phyloP scores from a whole-genome alignment of 1,140 invertebrate genomes.

The Drosophila lacteicornis region DNA sequence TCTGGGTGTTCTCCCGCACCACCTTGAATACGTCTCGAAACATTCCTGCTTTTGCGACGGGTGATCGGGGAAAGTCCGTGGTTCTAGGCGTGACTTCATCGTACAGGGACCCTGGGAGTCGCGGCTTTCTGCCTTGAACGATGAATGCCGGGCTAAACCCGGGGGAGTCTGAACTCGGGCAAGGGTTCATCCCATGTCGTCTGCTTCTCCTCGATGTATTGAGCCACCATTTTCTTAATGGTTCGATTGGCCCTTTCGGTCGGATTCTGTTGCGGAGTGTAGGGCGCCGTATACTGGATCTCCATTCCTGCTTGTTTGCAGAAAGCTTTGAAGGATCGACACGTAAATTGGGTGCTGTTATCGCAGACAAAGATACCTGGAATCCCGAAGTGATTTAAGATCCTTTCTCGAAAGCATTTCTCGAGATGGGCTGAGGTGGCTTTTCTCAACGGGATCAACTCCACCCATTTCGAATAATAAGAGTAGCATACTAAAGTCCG shows the following conservation, averaged over 20 bases:
- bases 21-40: background rate
- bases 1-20: background rate
- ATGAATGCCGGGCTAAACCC: background rate
- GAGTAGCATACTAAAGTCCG: too few relatives aligned
- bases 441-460: too few relatives aligned
- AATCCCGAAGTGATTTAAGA: too few relatives aligned
- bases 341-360: too few relatives aligned
- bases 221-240: background rate
- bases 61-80: background rate
- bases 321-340: too few relatives aligned
- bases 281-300: too few relatives aligned
- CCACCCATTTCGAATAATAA: too few relatives aligned
- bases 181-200: background rate
- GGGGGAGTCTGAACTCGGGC: background rate
- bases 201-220: background rate
- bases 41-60: background rate
- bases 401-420: too few relatives aligned
- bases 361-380: too few relatives aligned
- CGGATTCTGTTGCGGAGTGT: background rate
- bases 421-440: too few relatives aligned
- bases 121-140: background rate
- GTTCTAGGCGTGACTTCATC: background rate
- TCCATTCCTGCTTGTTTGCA: too few relatives aligned
- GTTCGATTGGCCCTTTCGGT: background rate
- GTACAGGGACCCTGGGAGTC: slow-evolving; percentile 1